Conservation (phyloP, 2,797 vertebrate genomes). For the Syngnathus rostellatus region DNA sequence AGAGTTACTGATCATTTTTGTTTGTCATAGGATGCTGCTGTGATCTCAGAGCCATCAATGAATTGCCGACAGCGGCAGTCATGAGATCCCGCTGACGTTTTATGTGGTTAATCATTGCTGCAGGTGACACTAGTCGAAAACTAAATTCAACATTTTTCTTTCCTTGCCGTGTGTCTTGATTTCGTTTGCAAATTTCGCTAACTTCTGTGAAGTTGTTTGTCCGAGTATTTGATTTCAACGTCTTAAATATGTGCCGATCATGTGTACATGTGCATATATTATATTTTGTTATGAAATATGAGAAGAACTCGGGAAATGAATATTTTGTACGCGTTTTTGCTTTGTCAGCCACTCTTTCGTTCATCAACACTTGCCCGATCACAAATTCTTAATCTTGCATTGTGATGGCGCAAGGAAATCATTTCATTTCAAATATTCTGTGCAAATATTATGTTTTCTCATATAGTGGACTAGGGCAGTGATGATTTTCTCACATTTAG, state of each 20-base stretch:
- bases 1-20: constrained; percentile 14
- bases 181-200: constrained; percentile 62
- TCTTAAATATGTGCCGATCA: background rate
- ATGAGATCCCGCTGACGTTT: constrained; percentile 20
- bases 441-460: constrained; percentile 63
- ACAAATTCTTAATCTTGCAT: background rate
- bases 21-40: constrained; percentile 26
- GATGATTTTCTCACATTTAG: background rate
- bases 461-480: background rate
- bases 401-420: constrained; percentile 71
- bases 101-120: background rate
- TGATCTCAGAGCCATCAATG: constrained; percentile 13
- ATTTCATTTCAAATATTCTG: constrained; percentile 59
- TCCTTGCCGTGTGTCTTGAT: background rate
- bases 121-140: background rate
- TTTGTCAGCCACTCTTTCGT: background rate
- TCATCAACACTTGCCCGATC: background rate
- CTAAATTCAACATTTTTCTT: background rate
- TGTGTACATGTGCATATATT: background rate
- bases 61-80: constrained; percentile 8
- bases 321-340: constrained; percentile 1
- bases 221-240: constrained; percentile 18
- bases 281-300: background rate
- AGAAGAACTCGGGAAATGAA: background rate
- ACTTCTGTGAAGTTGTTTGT: constrained; percentile 99